Evolutionary conservation across 2,113 vertebrate species (phyloP), one percentile per base, ranked within the genome.

Genomic region (Strix uralensis): DNA sequence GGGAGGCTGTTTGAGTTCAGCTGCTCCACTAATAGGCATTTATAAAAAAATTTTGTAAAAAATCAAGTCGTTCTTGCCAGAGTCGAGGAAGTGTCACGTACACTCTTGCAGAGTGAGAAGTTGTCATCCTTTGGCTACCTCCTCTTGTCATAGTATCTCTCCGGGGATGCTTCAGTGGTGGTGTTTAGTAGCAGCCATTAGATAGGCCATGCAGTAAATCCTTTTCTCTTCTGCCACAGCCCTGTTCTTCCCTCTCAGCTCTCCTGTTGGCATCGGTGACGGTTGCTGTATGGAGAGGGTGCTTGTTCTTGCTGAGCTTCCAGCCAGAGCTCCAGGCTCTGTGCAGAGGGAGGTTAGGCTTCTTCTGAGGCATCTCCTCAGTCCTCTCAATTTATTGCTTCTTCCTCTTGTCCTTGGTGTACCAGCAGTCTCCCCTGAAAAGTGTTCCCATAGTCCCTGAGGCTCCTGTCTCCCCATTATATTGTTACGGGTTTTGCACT

Each of bases 231-330:
- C 46, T 85, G 51, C 61, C n/a, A 13, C 55, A 44, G 57, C 69
- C 66, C 51, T 46, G 61, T 22, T 34, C 63, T 72, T 38, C 54
- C 38, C 40, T 79, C 61, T 77, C 40, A 44, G 34, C 36, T 65
- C 20, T 8, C 17, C 3, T 55, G 10, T 26, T 49, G 49, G 40
- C 3, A 0, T 17, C 2, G 11, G 55, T 80, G 78, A 40, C 0
- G 19, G 54, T 23, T 22, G 51, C 25, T 51, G 8, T 12, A 0
- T 32, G 54, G 25, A 51, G 36, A 22, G 25, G 21, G 8, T 42
- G 47, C 42, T 86, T 58, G 23, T 42, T 75, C 58, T 38, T 36
- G 25, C 42, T 57, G 55, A 63, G 44, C 58, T 83, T 52, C 36
- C 52, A 79, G 27, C 16, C 16, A 26, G 46, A 44, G 55, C 81